These are phyloP conservation scores for Belgica antarctica DNA, from an alignment of 2,888 invertebrate genomes.

Conservation along the genomic window DNA sequence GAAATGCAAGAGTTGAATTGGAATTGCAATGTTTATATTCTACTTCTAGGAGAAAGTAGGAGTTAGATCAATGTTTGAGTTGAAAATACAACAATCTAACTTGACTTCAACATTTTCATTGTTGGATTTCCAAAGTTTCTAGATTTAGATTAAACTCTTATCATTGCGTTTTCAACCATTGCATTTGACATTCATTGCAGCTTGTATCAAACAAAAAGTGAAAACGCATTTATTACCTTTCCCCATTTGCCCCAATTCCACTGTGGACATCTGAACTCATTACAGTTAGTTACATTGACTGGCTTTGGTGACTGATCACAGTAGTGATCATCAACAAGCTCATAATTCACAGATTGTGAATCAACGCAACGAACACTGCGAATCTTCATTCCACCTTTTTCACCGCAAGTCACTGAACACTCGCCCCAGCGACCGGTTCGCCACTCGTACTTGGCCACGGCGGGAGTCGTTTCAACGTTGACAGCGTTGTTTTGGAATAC, in stretches of 20 bases:
- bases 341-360: slow-evolving; percentile 51
- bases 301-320: slow-evolving; percentile 56
- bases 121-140: too few relatives aligned
- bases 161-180: not conserved
- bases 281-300: slow-evolving; percentile 56
- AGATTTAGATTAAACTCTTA: too few relatives aligned
- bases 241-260: slow-evolving; percentile 64
- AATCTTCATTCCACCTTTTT: slow-evolving; percentile 56
- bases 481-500: slow-evolving; percentile 32
- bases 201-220: slow-evolving; percentile 6
- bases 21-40: slow-evolving; percentile 17
- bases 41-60: too few relatives aligned
- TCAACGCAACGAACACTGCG: slow-evolving; percentile 57
- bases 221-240: slow-evolving; percentile 54
- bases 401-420: slow-evolving; percentile 65
- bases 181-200: too few relatives aligned
- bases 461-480: slow-evolving; percentile 30
- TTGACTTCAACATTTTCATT: too few relatives aligned
- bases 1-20: not conserved
- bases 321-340: slow-evolving; percentile 51
- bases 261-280: slow-evolving; percentile 57
- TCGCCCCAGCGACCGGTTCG: slow-evolving; percentile 58
- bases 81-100: too few relatives aligned
- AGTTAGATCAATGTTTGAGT: too few relatives aligned
- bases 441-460: slow-evolving; percentile 52